phyloP scores from a whole-genome alignment of 2,113 vertebrate genomes.

The Thunnus maccoyii region DNA sequence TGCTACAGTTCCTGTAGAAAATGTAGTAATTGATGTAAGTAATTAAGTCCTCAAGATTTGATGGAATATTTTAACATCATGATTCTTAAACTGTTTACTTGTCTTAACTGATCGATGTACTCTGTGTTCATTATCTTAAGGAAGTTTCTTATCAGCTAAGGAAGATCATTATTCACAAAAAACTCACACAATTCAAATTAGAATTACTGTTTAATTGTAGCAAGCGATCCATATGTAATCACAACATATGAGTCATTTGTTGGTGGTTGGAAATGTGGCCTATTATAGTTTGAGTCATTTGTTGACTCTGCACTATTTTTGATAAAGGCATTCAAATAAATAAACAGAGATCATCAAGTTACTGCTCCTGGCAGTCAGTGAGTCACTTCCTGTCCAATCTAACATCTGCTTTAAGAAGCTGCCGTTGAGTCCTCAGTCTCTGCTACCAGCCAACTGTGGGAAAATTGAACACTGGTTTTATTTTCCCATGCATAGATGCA shows the following conservation, averaged over 20 bases:
- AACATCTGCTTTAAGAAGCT: not conserved
- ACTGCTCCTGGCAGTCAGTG: not conserved
- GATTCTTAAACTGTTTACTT: not conserved
- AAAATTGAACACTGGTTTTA: conserved; percentile 30
- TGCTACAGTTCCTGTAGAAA: no score
- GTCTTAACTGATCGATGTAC: not conserved
- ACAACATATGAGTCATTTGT: conserved; percentile 9
- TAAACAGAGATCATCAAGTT: not conserved
- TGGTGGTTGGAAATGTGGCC: not conserved
- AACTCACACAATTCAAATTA: no score
- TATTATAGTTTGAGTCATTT: not conserved
- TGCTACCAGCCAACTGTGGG: not conserved
- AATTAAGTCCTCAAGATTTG: no score
- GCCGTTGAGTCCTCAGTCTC: not conserved
- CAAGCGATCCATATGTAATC: not conserved
- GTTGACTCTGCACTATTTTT: not conserved
- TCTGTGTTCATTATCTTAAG: not conserved
- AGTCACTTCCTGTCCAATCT: conserved; percentile 32
- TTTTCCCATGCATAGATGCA: conserved; percentile 15
- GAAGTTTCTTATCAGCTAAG: conserved; percentile 2
- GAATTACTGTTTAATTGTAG: no score
- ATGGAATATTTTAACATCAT: no score
- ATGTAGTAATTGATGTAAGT: no score
- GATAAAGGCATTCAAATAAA: conserved; percentile 22
- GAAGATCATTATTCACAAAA: not conserved